Conservation (phyloP, 2,888 invertebrate species). For the Beris morrisii region DNA sequence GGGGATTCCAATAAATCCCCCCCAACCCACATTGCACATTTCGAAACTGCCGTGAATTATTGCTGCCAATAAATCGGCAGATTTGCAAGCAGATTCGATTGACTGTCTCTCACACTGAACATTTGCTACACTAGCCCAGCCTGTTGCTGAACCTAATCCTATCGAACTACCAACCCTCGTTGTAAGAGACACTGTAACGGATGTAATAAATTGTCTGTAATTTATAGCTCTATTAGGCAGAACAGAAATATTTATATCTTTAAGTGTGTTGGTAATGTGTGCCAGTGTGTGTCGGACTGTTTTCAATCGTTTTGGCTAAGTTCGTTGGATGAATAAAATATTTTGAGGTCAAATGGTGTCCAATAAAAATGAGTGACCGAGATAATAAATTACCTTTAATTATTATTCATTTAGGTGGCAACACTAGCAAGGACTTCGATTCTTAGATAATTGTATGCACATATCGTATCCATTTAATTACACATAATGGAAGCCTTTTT, state of each 20-base stretch:
- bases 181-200: constrained; percentile 17
- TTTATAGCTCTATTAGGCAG: constrained; percentile 26
- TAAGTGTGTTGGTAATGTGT: neutral
- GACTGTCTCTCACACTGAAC: constrained; percentile 4
- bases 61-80: constrained; percentile 29
- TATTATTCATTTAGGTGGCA: too few relatives aligned
- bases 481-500: too few relatives aligned
- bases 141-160: constrained; percentile 13
- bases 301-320: too few relatives aligned
- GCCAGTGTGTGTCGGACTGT: too few relatives aligned
- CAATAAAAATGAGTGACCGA: too few relatives aligned
- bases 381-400: too few relatives aligned
- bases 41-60: constrained; percentile 22
- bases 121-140: neutral
- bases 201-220: constrained; percentile 23
- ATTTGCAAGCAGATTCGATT: constrained; percentile 30
- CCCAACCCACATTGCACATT: neutral
- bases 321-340: too few relatives aligned
- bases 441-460: too few relatives aligned
- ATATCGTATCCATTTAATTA: too few relatives aligned
- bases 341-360: too few relatives aligned
- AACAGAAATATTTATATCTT: constrained; percentile 22
- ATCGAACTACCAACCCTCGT: neutral
- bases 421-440: too few relatives aligned
- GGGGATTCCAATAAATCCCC: too few relatives aligned